Evolutionary conservation across 2,888 invertebrate species (phyloP), one percentile per base, ranked within the genome.

Genomic region (Agonopterix alstromeriana): DNA sequence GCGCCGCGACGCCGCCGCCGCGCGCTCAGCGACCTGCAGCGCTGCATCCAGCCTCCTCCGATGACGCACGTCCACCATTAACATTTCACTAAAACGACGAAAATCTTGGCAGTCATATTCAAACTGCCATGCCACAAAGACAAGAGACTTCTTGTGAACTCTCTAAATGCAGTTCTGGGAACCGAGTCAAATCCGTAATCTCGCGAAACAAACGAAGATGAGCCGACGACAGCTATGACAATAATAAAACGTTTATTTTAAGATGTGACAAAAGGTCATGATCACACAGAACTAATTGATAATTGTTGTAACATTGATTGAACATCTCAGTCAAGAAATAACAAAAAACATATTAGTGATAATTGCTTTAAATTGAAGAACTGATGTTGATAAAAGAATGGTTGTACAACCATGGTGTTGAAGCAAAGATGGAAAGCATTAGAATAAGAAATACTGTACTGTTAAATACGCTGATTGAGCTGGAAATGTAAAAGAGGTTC

Each of bases 71-170:
- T 27, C 27, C 27, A 27, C 27, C 11, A 50, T 53, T 38, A 42
- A 42, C 61, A 40, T 60, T 64, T 64, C 58, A 56, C 65, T 58
- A 59, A 63, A 70, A 67, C 65, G 53, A 57, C 63, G 56, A 58
- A 67, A 71, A 71, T 71, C 70, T 80, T 80, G 80, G 74, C 81
- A 80, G 56, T 60, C 54, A 49, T 54, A 50, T 66, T 57, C 67
- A 71, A 69, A 66, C 54, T 50, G 55, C 59, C 42, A 49, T 50
- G 55, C 59, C 42, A 49, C 48, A 48, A 48, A 52, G 48, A 43
- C 44, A 17, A 45, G 40, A 36, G 56, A 63, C 51, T 46, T 51
- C 45, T 46, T 11, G 36, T 45, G 11, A 51, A 48, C n/a, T 60
- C 46, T 50, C 60, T 58, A 57, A 62, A 61, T 73, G 71, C 69